Evolutionary conservation across 23 tunicate species (phyloP).

Genomic region (Clavelina lepadiformis): DNA sequence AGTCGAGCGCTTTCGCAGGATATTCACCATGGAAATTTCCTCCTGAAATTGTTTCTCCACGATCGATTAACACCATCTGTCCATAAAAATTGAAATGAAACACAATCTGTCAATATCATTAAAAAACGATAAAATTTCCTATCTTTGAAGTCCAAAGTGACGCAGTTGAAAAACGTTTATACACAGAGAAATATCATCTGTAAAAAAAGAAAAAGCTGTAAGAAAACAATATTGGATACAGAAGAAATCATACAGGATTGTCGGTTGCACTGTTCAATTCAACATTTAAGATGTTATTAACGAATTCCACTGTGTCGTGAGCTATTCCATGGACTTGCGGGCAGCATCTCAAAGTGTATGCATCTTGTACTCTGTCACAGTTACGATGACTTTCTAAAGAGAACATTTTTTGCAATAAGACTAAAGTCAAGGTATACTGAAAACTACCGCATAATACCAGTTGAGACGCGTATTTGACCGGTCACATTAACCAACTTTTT

Average conservation of each 20-base stretch:
- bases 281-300: constrained; percentile 49
- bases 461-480: too few relatives aligned
- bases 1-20: constrained; percentile 92
- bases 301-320: constrained; percentile 87
- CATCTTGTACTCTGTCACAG: constrained; percentile 80
- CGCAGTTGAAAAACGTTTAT: too few relatives aligned
- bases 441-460: too few relatives aligned
- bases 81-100: too few relatives aligned
- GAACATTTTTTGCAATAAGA: too few relatives aligned
- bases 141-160: neutral
- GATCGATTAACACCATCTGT: constrained; percentile 89
- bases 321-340: constrained; percentile 97
- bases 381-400: constrained; percentile 53
- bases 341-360: constrained; percentile 97
- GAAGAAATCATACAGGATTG: constrained; percentile 65
- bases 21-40: constrained; percentile 99
- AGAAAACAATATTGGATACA: neutral
- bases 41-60: constrained; percentile 79
- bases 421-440: too few relatives aligned
- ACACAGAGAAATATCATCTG: too few relatives aligned
- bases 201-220: too few relatives aligned
- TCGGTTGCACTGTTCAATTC: constrained; percentile 97
- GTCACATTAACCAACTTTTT: too few relatives aligned
- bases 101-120: too few relatives aligned
- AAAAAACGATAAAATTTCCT: neutral